Evolutionary conservation across 1,140 invertebrate genomes (phyloP), one percentile per base, ranked within the genome.

Genomic region (Bombus impatiens): DNA sequence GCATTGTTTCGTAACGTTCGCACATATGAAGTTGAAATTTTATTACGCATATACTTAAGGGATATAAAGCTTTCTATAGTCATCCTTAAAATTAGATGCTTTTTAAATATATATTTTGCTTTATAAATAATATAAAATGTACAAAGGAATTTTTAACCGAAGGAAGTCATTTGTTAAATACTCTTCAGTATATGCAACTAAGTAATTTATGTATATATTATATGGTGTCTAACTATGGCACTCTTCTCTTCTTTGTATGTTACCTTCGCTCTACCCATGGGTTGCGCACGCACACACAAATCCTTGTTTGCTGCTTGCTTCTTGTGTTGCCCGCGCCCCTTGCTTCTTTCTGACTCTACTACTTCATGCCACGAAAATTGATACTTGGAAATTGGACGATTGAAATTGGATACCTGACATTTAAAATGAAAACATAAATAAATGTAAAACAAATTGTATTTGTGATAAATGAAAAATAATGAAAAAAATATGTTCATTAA

Each of bases 221-320:
- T 91, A 89, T 91, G 70, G 88, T 91, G 89, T 93, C 92, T 94
- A 94, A 94, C 91, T 91, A 89, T 93, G 89, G 92, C 92, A 94
- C 92, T 92, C 78, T 94, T 94, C 80, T 95, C 90, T 93, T 94
- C 91, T 94, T 94, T 94, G 80, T 95, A 94, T 95, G 94, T 95
- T 90, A 91, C 86, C 93, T 92, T 91, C 92, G 92, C 90, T 92
- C 87, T 93, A 92, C 86, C 89, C 89, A 86, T 93, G 94, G 94
- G 93, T 91, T 92, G 90, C 90, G 88, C 91, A 91, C 91, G 92
- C 88, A 91, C 92, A 93, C 90, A 93, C 90, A 93, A 93, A 93
- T 93, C 90, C 92, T 93, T 92, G 90, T 94, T 94, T 92, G 93
- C 92, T 90, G 91, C 91, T 94, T 93, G 91, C 92, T 93, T 92